phyloP scores from a whole-genome alignment of 35 echinoderm and acorn worm genomes.

The Acanthaster planci region DNA sequence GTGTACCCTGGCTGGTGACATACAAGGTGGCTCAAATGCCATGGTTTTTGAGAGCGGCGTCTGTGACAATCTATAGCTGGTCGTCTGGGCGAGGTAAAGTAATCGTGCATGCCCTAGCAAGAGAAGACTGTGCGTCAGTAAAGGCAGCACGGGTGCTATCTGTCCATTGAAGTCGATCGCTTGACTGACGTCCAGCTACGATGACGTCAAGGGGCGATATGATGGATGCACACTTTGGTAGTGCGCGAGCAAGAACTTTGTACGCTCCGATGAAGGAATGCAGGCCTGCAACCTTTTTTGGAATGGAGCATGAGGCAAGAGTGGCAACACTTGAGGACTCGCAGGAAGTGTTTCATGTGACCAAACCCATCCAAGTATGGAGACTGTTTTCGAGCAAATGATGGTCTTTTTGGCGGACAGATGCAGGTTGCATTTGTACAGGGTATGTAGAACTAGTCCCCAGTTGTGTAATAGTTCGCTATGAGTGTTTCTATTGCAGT shows the following conservation, averaged over 20 bases:
- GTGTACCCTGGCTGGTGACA: conserved; percentile 15
- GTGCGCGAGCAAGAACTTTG: conserved; percentile 15
- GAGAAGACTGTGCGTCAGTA: conserved; percentile 4
- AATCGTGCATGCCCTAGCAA: conserved; percentile 35
- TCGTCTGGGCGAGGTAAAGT: conserved; percentile 43
- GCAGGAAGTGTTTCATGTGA: conserved; percentile 36
- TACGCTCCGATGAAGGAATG: conserved; percentile 45
- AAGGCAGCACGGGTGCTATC: conserved; percentile 40
- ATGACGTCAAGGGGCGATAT: neutral
- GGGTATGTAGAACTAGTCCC: conserved; percentile 26
- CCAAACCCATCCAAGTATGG: conserved; percentile 69
- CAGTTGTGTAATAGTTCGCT: conserved; percentile 44
- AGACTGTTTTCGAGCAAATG: conserved; percentile 52
- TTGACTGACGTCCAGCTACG: neutral
- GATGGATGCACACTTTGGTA: neutral
- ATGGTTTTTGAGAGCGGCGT: conserved; percentile 35
- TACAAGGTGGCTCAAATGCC: conserved; percentile 39
- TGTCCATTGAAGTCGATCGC: conserved; percentile 50
- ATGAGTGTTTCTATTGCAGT: conserved; percentile 58
- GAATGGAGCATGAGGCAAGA: conserved; percentile 25
- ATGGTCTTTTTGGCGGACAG: conserved; percentile 54
- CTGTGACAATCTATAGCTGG: conserved; percentile 58
- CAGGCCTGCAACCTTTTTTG: conserved; percentile 12
- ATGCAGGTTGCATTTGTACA: conserved; percentile 25
- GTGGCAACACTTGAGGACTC: conserved; percentile 50